Percentiles rank a stretch among this genome's conserved stretches.
phyloP scores from a whole-genome alignment of 2,888 invertebrate species.

The Didymodactylos carnosus region DNA sequence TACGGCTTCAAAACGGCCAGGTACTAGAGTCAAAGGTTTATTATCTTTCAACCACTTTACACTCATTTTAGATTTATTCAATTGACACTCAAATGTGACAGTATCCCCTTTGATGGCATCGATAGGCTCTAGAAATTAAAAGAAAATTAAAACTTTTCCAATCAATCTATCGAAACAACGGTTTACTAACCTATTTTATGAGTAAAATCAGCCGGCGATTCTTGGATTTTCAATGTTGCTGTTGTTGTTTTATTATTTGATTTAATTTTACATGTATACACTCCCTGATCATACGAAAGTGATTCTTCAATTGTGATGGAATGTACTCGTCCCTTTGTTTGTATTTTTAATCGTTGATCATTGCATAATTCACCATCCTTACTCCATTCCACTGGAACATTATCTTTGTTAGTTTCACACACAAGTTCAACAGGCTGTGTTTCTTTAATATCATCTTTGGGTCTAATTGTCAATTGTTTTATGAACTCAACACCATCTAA shows the following conservation, averaged over 20 bases:
- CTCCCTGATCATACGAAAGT: not conserved
- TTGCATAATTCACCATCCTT: not conserved
- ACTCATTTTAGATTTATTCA: constrained; percentile 5
- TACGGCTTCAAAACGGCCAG: not conserved
- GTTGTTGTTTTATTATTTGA: not conserved
- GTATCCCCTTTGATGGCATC: not conserved
- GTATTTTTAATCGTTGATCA: not conserved
- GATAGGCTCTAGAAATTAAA: not conserved
- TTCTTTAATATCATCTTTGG: not conserved
- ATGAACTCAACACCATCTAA: not conserved
- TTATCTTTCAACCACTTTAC: constrained; percentile 12
- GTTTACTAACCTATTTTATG: not conserved
- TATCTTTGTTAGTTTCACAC: not conserved
- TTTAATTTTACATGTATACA: not conserved
- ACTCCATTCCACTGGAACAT: not conserved
- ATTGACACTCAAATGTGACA: constrained; percentile 6
- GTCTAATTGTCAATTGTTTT: not conserved
- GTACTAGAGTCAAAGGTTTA: not conserved
- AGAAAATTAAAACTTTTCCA: not conserved
- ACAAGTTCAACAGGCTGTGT: not conserved
- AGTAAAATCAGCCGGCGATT: not conserved
- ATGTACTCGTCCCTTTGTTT: not conserved
- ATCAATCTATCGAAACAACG: no score
- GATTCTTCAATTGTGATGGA: not conserved
- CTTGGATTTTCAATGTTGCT: not conserved